These are phyloP conservation scores for Danio kyathit DNA, from an alignment of 2,797 vertebrate species.

Conservation along the genomic window DNA sequence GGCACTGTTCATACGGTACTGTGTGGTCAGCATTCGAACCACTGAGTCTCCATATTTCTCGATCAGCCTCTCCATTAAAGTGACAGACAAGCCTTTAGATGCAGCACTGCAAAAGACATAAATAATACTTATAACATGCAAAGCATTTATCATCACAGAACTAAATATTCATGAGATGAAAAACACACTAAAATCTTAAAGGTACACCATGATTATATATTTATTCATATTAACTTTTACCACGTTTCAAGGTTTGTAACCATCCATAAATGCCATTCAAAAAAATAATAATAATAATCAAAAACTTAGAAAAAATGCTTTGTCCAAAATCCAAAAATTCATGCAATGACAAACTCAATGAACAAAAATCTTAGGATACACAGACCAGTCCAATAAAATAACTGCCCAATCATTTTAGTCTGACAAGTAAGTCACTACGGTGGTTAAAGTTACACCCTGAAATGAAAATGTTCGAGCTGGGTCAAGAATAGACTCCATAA, in stretches of 20 bases:
- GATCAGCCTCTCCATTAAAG: constrained; percentile 92
- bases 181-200: no score
- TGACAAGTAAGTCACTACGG: no score
- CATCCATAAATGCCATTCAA: no score
- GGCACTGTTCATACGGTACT: constrained; percentile 94
- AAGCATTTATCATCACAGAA: background rate
- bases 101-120: constrained; percentile 83
- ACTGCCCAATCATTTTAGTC: no score
- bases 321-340: no score
- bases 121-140: background rate
- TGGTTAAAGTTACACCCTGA: background rate
- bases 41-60: constrained; percentile 72
- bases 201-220: no score
- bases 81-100: constrained; percentile 85
- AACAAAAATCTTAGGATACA: background rate
- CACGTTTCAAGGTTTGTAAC: no score
- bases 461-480: background rate
- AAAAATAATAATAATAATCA: no score
- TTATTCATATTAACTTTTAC: no score
- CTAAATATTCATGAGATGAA: background rate
- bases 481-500: background rate
- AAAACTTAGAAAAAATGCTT: no score
- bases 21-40: constrained; percentile 88
- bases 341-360: no score
- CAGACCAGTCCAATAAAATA: background rate